Evolutionary conservation across 2,797 vertebrate species (phyloP), one percentile per base, ranked within the genome.

Genomic region (Micrastur ruficollis): DNA sequence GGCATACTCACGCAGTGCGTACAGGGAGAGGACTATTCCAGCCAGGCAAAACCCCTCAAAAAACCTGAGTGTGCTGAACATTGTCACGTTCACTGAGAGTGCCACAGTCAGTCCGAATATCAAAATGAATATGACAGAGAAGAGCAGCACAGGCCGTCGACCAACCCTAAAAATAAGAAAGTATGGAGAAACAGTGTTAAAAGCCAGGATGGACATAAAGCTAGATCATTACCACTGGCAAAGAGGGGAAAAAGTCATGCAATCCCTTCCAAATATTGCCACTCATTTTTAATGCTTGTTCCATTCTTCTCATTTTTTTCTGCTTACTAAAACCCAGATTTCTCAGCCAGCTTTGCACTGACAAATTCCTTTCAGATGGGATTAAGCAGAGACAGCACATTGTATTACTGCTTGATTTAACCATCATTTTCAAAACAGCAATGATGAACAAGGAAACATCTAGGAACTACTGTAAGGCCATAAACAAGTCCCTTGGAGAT

Each of bases 21-120:
- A 99, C 95, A 99, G 98, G 27, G 99, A 99, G 46, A 99, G 99
- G 29, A 98, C 98, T 96, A 99, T 99, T 91, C 99, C 99, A 62
- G 99, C 99, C 97, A 99, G 98, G 97, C 99, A 99, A 98, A 99
- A 99, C 70, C 99, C 99, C 97, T 99, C 99, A 36, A 99, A 99
- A 98, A 99, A 99, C 92, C 99, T 99, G 98, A 99, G 98, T 46
- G 99, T 99, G 99, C 99, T 99, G 98, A 99, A 99, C 99, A 99
- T 99, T 36, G 99, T 98, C 92, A 99, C 99, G 18, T 99, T 99
- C 97, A 99, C 98, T 0, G 99, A 99, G 92, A 99, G 99, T 42
- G 99, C 99, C 98, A 99, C 99, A 2, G 98, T 98, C 97, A 99
- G 97, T 89, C 99, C 99, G 89, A 99, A 99, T 95, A 99, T 98